phyloP scores from a whole-genome alignment of 1,140 invertebrate genomes.

The Zeugodacus cucurbitae region DNA sequence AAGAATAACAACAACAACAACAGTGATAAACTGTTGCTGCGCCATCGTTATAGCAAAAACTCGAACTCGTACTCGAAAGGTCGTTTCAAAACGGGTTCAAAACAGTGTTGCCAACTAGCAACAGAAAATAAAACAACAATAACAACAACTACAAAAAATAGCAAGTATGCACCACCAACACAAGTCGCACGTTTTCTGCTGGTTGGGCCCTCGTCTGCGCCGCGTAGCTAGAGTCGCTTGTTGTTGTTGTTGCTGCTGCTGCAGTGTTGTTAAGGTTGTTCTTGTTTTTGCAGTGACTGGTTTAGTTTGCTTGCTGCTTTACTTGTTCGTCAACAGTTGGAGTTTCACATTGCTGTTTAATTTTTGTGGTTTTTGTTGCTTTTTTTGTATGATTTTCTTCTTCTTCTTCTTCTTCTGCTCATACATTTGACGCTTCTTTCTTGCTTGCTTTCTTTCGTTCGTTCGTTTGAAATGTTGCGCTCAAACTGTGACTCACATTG shows the following conservation, averaged over 20 bases:
- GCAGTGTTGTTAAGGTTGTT: neutral
- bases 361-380: neutral
- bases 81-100: slow-evolving; percentile 64
- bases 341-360: neutral
- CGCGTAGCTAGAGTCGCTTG: neutral
- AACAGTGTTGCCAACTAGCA: slow-evolving; percentile 56
- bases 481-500: slow-evolving; percentile 21
- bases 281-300: slow-evolving; percentile 20
- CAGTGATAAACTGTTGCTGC: slow-evolving; percentile 16
- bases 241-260: neutral
- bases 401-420: neutral
- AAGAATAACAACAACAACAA: slow-evolving; percentile 39
- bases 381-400: neutral
- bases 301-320: slow-evolving; percentile 20
- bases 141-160: neutral
- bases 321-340: neutral
- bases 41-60: slow-evolving; percentile 43
- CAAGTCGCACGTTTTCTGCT: slow-evolving; percentile 9
- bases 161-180: neutral
- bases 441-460: neutral
- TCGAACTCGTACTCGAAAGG: slow-evolving; percentile 66
- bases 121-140: neutral
- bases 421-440: neutral
- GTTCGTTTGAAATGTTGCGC: neutral
- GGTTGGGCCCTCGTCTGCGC: neutral